Conservation (phyloP, 2,888 invertebrate genomes). For the Parnassius smintheus region DNA sequence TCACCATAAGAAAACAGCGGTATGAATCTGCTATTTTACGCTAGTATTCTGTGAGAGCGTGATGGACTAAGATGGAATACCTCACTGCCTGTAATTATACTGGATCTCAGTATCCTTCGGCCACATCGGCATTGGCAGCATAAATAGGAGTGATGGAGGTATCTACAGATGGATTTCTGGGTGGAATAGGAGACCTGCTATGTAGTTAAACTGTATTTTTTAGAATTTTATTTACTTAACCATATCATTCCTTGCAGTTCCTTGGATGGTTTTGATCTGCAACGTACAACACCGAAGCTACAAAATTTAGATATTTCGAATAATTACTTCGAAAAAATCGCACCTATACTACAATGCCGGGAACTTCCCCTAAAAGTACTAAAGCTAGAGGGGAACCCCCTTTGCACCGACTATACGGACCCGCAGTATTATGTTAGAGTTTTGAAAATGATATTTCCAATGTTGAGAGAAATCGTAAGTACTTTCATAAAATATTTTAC, state of each 20-base stretch:
- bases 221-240: not conserved
- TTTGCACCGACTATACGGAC: constrained; percentile 84
- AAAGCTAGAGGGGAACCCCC: constrained; percentile 85
- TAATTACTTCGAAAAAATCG: constrained; percentile 49
- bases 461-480: constrained; percentile 76
- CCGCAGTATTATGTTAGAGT: constrained; percentile 81
- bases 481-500: not conserved
- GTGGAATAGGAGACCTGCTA: no score
- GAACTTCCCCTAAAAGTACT: constrained; percentile 73
- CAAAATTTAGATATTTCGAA: constrained; percentile 54
- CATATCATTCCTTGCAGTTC: constrained; percentile 42
- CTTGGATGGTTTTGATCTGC: constrained; percentile 52
- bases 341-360: constrained; percentile 47
- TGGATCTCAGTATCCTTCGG: no score
- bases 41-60: no score
- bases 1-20: no score
- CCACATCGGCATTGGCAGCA: no score
- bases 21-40: no score
- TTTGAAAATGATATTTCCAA: constrained; percentile 74
- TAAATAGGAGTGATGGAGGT: not conserved
- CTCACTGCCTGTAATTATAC: no score
- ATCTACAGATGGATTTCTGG: not conserved
- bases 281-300: constrained; percentile 44
- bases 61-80: no score
- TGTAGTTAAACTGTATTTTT: not conserved